phyloP scores from a whole-genome alignment of 2,888 invertebrate genomes.

The Siphlonurus alternatus region DNA sequence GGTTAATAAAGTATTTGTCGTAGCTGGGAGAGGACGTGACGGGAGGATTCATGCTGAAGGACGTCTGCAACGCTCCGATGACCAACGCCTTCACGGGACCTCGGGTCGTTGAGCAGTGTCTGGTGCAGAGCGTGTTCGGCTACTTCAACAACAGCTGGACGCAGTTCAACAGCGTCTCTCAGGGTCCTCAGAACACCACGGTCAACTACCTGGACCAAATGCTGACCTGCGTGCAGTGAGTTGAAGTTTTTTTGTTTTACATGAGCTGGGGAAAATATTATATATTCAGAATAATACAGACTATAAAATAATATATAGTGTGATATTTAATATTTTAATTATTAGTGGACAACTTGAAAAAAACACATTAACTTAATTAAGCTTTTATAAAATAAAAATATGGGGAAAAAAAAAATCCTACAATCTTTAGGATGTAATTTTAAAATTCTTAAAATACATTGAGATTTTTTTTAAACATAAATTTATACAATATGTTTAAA shows the following conservation, averaged over 20 bases:
- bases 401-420: too few relatives aligned
- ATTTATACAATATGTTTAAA: too few relatives aligned
- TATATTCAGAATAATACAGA: too few relatives aligned
- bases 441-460: too few relatives aligned
- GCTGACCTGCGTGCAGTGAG: constrained; percentile 30
- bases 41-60: constrained; percentile 37
- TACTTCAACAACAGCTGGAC: constrained; percentile 49
- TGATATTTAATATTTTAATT: too few relatives aligned
- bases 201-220: constrained; percentile 35
- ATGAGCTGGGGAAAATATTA: too few relatives aligned
- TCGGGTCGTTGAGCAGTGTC: constrained; percentile 43
- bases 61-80: constrained; percentile 76
- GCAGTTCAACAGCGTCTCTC: constrained; percentile 26
- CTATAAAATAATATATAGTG: too few relatives aligned
- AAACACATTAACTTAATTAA: too few relatives aligned
- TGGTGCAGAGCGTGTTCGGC: constrained; percentile 64
- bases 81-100: constrained; percentile 41
- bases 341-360: too few relatives aligned
- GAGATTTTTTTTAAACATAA: too few relatives aligned
- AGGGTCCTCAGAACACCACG: constrained; percentile 14
- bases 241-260: constrained; percentile 10
- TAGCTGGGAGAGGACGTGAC: constrained; percentile 35
- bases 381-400: too few relatives aligned
- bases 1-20: background rate
- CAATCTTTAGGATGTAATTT: too few relatives aligned